Evolutionary conservation across 2,113 vertebrate species (phyloP).

Genomic region (Megaceryle torquata): DNA sequence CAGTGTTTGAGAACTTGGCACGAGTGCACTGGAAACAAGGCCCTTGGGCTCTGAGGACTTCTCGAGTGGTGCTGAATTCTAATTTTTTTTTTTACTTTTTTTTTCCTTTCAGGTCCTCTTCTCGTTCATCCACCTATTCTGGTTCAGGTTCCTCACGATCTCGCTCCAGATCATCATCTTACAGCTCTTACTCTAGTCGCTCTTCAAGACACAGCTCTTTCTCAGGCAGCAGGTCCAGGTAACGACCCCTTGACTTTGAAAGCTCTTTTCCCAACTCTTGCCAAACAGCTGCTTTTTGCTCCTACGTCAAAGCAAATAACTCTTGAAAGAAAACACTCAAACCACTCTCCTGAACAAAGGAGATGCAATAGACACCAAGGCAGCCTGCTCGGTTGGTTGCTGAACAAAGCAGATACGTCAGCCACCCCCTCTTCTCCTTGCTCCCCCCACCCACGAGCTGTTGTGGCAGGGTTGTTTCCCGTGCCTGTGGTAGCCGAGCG

Average conservation of each 20-base stretch:
- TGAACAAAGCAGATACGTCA: not conserved
- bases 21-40: not conserved
- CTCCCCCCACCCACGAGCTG: not conserved
- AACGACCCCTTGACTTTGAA: not conserved
- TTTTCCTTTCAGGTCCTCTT: slow-evolving; percentile 84
- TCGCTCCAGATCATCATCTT: slow-evolving; percentile 88
- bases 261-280: not conserved
- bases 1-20: not conserved
- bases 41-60: not conserved
- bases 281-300: not conserved
- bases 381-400: not conserved
- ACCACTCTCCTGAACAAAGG: not conserved
- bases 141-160: slow-evolving; percentile 89
- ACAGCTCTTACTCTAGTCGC: slow-evolving; percentile 94
- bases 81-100: not conserved
- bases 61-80: not conserved
- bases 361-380: accelerated
- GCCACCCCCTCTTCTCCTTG: slow-evolving; percentile 2
- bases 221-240: slow-evolving; percentile 94
- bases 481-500: not conserved
- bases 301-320: not conserved
- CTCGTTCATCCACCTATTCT: slow-evolving; percentile 91
- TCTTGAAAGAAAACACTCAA: not conserved
- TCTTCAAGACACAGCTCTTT: slow-evolving; percentile 95
- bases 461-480: slow-evolving; percentile 2